phyloP scores from a whole-genome alignment of 2,888 invertebrate genomes.

The Parnassius glacialis region DNA sequence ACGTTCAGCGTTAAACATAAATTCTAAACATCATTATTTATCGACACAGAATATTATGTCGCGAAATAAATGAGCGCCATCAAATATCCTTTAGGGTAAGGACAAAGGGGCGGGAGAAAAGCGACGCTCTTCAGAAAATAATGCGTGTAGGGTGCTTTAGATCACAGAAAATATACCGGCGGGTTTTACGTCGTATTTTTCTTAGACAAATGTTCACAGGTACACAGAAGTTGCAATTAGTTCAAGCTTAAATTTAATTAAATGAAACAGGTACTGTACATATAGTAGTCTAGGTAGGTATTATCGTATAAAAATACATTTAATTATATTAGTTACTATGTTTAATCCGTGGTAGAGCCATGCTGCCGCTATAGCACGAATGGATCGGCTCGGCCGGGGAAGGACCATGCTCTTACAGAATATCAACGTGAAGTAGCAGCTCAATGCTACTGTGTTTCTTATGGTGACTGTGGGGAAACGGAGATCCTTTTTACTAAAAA shows the following conservation, averaged over 20 bases:
- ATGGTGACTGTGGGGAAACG: too few species aligned
- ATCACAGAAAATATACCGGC: constrained; percentile 26
- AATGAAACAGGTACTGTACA: too few species aligned
- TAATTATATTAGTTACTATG: too few species aligned
- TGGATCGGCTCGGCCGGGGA: too few species aligned
- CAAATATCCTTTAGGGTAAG: constrained; percentile 50
- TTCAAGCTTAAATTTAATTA: neutral
- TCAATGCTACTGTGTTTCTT: too few species aligned
- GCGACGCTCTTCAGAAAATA: constrained; percentile 29
- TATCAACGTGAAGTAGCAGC: too few species aligned
- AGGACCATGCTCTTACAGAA: too few species aligned
- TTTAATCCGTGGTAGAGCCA: too few species aligned
- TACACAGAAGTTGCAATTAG: constrained; percentile 11
- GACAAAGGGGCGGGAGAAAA: constrained; percentile 32
- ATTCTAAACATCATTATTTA: constrained; percentile 68
- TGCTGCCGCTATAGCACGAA: too few species aligned
- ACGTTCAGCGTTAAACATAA: constrained; percentile 42
- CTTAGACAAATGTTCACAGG: constrained; percentile 26
- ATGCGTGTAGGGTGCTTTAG: constrained; percentile 28
- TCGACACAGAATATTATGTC: constrained; percentile 59
- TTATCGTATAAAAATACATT: too few species aligned
- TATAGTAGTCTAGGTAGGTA: too few species aligned
- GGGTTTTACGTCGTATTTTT: constrained; percentile 18
- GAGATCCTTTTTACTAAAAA: too few species aligned
- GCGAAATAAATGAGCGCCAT: constrained; percentile 59